A percentile compares a stretch with the other conserved stretches of the same genome.
Evolutionary conservation across 2,888 invertebrate species (phyloP).

Genomic region (Halocaridina rubra): DNA sequence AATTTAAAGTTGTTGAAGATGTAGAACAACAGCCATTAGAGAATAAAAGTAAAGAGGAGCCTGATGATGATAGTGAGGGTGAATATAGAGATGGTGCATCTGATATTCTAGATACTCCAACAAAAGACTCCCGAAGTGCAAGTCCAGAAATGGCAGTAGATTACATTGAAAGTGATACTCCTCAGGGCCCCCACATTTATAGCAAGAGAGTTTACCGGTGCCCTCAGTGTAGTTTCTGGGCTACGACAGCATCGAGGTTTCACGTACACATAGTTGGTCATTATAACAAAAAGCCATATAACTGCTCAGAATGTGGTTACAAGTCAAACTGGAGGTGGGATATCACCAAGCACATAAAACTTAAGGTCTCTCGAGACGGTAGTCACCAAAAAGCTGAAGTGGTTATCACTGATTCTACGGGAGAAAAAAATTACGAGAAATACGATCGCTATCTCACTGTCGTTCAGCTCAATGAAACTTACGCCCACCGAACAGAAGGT

Average conservation of each 20-base stretch:
- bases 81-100: background rate
- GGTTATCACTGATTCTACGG: slow-evolving; percentile 89
- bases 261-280: slow-evolving; percentile 95
- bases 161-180: slow-evolving; percentile 46
- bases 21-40: slow-evolving; percentile 3
- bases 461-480: slow-evolving; percentile 61
- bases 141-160: slow-evolving; percentile 64
- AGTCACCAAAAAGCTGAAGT: slow-evolving; percentile 81
- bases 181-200: slow-evolving; percentile 40
- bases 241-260: slow-evolving; percentile 90
- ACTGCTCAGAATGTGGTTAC: slow-evolving; percentile 93
- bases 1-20: slow-evolving; percentile 68
- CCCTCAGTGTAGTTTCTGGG: slow-evolving; percentile 92
- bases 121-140: slow-evolving; percentile 3
- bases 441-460: slow-evolving; percentile 81
- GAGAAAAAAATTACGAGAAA: slow-evolving; percentile 90
- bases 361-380: slow-evolving; percentile 87
- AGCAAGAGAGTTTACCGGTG: slow-evolving; percentile 84
- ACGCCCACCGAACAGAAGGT: slow-evolving; percentile 56
- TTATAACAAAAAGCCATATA: slow-evolving; percentile 90
- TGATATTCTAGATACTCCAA: background rate
- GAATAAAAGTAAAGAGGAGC: background rate
- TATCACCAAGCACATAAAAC: slow-evolving; percentile 92
- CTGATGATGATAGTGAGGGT: background rate
- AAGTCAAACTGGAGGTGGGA: slow-evolving; percentile 98